Evolutionary conservation across 1,140 invertebrate species (phyloP).

Genomic region (Rhyzopertha dominica): DNA sequence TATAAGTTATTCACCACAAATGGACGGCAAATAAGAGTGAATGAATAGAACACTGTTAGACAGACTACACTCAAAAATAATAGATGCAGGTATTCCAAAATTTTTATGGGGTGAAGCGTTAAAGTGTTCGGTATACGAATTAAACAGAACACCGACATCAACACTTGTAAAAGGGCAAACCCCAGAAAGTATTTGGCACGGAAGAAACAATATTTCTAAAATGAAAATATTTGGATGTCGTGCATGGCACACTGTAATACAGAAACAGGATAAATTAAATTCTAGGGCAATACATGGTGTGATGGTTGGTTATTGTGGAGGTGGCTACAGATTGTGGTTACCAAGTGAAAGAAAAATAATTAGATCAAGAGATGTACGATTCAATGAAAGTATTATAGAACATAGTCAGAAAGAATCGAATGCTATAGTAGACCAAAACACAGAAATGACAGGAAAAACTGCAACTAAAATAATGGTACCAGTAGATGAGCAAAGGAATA

Average conservation of each 20-base stretch:
- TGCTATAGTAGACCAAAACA: too few species aligned
- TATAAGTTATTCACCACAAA: slow-evolving; percentile 38
- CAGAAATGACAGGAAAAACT: too few species aligned
- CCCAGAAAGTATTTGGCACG: slow-evolving; percentile 16
- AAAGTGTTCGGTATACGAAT: slow-evolving; percentile 25
- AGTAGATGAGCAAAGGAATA: background rate
- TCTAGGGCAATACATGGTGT: slow-evolving; percentile 4
- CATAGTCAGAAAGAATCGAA: too few species aligned
- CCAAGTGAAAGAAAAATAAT: slow-evolving; percentile 12
- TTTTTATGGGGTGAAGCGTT: slow-evolving; percentile 38
- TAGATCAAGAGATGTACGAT: slow-evolving; percentile 13
- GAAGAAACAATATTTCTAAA: slow-evolving; percentile 19
- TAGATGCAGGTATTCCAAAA: slow-evolving; percentile 27
- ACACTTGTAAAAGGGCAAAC: slow-evolving; percentile 9
- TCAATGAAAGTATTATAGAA: slow-evolving; percentile 15
- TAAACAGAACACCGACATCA: slow-evolving; percentile 31
- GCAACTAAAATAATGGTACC: slow-evolving; percentile 1
- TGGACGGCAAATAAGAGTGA: slow-evolving; percentile 27
- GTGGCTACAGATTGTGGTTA: slow-evolving; percentile 17
- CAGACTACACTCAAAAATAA: slow-evolving; percentile 24
- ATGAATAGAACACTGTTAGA: slow-evolving; percentile 24
- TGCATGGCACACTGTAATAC: slow-evolving; percentile 17
- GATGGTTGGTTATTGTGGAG: slow-evolving; percentile 15
- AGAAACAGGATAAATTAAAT: slow-evolving; percentile 14
- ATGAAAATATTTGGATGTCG: slow-evolving; percentile 21